Evolutionary conservation across 2,888 invertebrate species (phyloP).

Genomic region (Invenusta paracnida): DNA sequence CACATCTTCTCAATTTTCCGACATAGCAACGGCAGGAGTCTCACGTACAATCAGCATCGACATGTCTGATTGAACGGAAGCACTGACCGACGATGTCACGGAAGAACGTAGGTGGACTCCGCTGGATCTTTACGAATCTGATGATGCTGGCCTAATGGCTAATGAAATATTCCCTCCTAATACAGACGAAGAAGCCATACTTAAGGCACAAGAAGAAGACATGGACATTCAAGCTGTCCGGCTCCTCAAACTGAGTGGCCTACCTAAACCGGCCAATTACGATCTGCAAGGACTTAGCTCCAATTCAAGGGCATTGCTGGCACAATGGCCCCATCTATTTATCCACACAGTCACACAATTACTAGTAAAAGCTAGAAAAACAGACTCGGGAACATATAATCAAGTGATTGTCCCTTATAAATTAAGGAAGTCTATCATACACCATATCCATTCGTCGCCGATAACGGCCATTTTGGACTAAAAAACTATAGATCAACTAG

Average conservation of each 20-base stretch:
- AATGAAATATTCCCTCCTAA: not conserved
- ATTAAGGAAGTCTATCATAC: not conserved
- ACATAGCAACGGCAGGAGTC: not conserved
- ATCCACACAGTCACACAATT: not conserved
- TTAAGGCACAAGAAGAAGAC: not conserved
- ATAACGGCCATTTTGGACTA: no score
- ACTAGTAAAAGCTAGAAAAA: not conserved
- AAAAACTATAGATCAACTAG: not conserved
- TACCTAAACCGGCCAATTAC: not conserved
- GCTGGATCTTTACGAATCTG: not conserved
- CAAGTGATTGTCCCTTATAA: not conserved
- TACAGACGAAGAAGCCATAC: not conserved
- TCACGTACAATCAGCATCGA: not conserved
- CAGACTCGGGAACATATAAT: not conserved
- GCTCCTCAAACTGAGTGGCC: not conserved
- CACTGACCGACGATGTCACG: no score
- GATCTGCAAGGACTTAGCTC: no score
- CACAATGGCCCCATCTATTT: not conserved
- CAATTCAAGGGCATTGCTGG: no score
- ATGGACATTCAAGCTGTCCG: not conserved
- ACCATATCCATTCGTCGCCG: no score
- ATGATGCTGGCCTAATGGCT: not conserved
- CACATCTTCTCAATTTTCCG: not conserved
- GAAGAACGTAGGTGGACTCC: no score
- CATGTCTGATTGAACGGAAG: no score